A percentile compares a stretch with the other conserved stretches of the same genome.
Conservation (phyloP, 2,113 vertebrate species). For the Archocentrus centrarchus region DNA sequence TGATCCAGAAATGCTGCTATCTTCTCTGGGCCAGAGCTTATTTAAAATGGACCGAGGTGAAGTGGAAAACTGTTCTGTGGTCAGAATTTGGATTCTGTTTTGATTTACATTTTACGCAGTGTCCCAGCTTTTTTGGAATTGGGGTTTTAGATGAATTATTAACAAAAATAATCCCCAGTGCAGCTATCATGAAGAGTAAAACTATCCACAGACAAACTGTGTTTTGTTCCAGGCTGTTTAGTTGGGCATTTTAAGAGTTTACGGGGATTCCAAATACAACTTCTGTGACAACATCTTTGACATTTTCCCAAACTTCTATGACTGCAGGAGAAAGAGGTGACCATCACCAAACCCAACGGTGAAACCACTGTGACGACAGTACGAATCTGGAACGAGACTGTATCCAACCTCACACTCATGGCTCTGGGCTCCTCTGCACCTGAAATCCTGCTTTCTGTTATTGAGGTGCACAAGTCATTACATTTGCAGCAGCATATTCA, state of each 20-base stretch:
- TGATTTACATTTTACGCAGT: background rate
- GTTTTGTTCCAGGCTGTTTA: fast-evolving
- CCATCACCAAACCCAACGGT: conserved; percentile 90
- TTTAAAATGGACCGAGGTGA: background rate
- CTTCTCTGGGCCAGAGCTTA: background rate
- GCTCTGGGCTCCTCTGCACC: conserved; percentile 93
- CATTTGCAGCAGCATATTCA: background rate
- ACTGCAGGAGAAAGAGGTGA: conserved; percentile 91
- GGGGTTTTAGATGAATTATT: background rate
- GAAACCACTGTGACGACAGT: conserved; percentile 90
- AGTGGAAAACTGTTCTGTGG: fast-evolving
- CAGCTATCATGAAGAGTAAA: background rate
- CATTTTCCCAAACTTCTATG: background rate
- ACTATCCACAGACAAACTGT: background rate
- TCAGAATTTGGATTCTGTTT: background rate
- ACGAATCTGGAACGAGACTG: conserved; percentile 96
- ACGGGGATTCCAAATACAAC: too few species aligned
- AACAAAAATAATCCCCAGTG: background rate
- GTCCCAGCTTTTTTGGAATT: background rate
- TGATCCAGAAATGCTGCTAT: too few species aligned
- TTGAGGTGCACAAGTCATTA: conserved; percentile 82
- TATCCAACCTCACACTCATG: conserved; percentile 97
- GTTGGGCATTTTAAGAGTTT: background rate
- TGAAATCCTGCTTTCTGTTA: conserved; percentile 93
- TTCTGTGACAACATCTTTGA: background rate